phyloP scores from a whole-genome alignment of 2,888 invertebrate species.

The Oxyteleia sp. region DNA sequence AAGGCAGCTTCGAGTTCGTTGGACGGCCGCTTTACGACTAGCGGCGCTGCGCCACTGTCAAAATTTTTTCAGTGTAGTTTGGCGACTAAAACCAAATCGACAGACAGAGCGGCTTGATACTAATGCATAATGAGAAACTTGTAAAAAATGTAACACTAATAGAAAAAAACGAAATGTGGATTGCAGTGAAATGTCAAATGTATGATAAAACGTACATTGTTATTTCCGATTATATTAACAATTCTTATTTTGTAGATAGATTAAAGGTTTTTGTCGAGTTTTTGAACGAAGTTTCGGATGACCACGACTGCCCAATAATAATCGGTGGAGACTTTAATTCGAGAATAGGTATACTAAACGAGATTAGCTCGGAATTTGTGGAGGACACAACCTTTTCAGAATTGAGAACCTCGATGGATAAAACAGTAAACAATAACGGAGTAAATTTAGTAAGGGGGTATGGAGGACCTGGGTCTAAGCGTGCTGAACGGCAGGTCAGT shows the following conservation, averaged over 20 bases:
- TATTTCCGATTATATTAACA: slow-evolving; percentile 6
- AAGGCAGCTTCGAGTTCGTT: no score
- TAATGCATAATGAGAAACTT: no score
- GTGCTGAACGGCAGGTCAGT: slow-evolving; percentile 29
- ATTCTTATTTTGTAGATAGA: not conserved
- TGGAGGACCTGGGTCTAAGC: slow-evolving; percentile 5
- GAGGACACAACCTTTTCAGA: not conserved
- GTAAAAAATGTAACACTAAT: no score
- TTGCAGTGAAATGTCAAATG: slow-evolving; percentile 3
- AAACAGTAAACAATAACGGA: slow-evolving; percentile 14
- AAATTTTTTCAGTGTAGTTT: no score
- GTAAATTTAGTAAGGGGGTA: not conserved
- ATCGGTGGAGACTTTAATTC: slow-evolving; percentile 16
- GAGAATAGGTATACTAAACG: not conserved
- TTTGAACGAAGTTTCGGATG: not conserved
- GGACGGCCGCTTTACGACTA: no score
- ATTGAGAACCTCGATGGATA: not conserved
- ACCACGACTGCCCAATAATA: slow-evolving; percentile 2
- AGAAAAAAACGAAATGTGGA: slow-evolving; percentile 3
- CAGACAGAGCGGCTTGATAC: no score
- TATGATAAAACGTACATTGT: slow-evolving; percentile 1
- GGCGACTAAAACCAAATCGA: no score
- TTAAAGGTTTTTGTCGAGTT: not conserved
- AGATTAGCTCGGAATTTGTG: not conserved
- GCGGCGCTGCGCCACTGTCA: no score